These are phyloP conservation scores for Felis chaus DNA, from an alignment of 2,113 vertebrate genomes.

Conservation along the genomic window DNA sequence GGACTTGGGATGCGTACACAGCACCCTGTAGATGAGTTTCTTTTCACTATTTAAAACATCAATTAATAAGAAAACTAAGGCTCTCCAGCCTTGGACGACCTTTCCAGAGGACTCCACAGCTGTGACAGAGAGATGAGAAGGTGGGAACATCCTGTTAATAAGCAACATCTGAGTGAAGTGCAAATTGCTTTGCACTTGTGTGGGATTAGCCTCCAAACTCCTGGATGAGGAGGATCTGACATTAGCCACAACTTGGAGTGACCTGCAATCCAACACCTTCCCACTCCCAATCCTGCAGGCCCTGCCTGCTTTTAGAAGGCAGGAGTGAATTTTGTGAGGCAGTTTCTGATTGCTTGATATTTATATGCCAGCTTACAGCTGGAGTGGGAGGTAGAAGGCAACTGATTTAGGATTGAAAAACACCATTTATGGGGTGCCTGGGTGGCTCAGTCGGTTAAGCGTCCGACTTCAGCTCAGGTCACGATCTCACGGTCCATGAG, in stretches of 20 bases:
- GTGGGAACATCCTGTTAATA: conserved; percentile 69
- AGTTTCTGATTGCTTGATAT: conserved; percentile 22
- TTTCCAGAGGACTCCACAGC: conserved; percentile 71
- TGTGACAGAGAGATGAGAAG: conserved; percentile 58
- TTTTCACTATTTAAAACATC: conserved; percentile 62
- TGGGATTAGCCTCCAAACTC: conserved; percentile 63
- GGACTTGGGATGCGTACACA: background rate
- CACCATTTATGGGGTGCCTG: no score
- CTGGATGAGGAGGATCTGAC: conserved; percentile 56
- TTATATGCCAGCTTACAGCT: background rate
- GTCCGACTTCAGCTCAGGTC: no score
- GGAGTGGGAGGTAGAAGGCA: background rate
- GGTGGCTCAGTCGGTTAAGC: no score
- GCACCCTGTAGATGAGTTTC: background rate
- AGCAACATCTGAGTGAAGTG: conserved; percentile 73
- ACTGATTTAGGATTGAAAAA: background rate
- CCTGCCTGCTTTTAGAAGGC: background rate
- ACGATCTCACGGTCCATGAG: no score
- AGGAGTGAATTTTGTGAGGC: background rate
- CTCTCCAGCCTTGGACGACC: conserved; percentile 48
- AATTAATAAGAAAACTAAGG: conserved; percentile 69
- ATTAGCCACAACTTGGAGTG: conserved; percentile 55
- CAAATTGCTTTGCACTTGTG: conserved; percentile 78
- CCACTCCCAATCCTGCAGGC: background rate
- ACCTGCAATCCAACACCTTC: conserved; percentile 63